Evolutionary conservation across 1,140 invertebrate genomes (phyloP).

Genomic region (Drosophila burlai): DNA sequence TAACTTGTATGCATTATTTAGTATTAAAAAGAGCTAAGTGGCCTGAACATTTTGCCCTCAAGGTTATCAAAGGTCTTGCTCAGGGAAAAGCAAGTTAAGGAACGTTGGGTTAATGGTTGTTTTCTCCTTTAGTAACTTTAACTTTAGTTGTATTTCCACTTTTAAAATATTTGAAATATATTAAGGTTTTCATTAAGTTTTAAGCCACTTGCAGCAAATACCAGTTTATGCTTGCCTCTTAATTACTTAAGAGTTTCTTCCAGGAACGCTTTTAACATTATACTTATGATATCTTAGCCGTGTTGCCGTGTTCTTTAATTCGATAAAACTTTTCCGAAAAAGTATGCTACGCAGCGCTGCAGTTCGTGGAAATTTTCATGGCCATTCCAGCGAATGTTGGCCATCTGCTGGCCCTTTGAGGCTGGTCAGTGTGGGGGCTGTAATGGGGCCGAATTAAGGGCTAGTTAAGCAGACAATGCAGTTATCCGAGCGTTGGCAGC

Average conservation of each 20-base stretch:
- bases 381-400: constrained; percentile 4
- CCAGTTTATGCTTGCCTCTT: background rate
- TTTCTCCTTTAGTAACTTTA: background rate
- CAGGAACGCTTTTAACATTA: background rate
- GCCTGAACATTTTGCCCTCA: background rate
- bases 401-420: constrained; percentile 14
- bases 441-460: constrained; percentile 31
- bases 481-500: constrained; percentile 20
- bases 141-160: background rate
- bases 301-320: constrained; percentile 4
- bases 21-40: background rate
- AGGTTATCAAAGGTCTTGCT: constrained; percentile 13
- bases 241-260: constrained; percentile 4
- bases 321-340: constrained; percentile 21
- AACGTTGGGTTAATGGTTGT: background rate
- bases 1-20: background rate
- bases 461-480: constrained; percentile 35
- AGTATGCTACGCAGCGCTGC: constrained; percentile 28
- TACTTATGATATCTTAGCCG: background rate
- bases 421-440: constrained; percentile 10
- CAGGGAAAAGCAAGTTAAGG: background rate
- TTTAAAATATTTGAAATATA: background rate
- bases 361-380: constrained; percentile 15
- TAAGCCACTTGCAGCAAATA: background rate
- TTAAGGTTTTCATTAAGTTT: background rate